A percentile compares a stretch with the other conserved stretches of the same genome.
These are phyloP conservation scores for Pardalotus punctatus DNA, from an alignment of 2,113 vertebrate species.

Conservation along the genomic window DNA sequence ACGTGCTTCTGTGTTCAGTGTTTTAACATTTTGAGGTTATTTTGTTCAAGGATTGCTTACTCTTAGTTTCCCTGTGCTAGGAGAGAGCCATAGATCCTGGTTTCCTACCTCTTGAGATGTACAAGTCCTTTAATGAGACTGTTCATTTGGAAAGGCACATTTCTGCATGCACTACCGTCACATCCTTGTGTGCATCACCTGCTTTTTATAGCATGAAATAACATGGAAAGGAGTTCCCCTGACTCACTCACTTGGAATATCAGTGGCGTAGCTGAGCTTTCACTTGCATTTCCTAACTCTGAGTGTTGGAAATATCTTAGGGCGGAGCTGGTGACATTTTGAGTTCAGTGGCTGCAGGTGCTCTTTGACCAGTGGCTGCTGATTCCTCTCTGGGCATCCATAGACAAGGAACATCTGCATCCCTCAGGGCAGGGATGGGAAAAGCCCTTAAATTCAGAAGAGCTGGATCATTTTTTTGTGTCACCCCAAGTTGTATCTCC, in stretches of 20 bases:
- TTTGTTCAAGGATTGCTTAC: background rate
- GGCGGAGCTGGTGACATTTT: background rate
- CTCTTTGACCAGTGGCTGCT: background rate
- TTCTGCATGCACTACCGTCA: accelerated
- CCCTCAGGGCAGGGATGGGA: background rate
- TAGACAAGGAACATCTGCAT: background rate
- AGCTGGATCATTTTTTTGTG: background rate
- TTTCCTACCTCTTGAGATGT: background rate
- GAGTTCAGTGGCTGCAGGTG: background rate
- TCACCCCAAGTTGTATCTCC: background rate
- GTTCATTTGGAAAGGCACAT: background rate
- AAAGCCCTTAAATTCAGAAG: background rate
- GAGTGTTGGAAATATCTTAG: background rate
- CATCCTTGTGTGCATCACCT: background rate
- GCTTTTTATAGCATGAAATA: background rate
- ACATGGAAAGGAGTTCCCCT: background rate
- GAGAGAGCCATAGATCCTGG: background rate
- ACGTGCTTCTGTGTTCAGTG: background rate
- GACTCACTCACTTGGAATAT: background rate
- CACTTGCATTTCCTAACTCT: conserved; percentile 10
- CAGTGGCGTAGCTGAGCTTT: background rate
- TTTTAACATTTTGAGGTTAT: background rate
- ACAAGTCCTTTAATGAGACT: background rate
- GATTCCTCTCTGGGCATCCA: background rate
- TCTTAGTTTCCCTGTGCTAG: background rate